Base-by-base conservation (phyloP, 2,797 vertebrate genomes). In the Poecilia wingei region DNA sequence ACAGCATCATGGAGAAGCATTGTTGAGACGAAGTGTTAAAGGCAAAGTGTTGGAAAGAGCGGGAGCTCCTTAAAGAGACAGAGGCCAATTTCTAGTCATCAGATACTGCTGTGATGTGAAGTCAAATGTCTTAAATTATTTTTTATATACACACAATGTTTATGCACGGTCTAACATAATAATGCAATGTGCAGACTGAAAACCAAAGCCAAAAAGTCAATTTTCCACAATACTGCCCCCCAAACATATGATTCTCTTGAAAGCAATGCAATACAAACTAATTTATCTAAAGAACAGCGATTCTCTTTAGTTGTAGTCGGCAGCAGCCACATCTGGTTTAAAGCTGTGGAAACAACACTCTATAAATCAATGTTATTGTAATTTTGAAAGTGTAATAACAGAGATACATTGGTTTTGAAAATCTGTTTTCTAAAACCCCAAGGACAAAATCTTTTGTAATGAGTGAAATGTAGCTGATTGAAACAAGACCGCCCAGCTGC, bases 401-500 rank as follows among this genome's bases (percentile, higher is more conserved):
- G 36, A 41, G 18, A 41, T 25, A 5, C 20, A 41, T 68, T 12
- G 3, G 64, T 41, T 68, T 41, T 25, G 6, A 41, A 68, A 68
- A 41, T 13, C 18, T 41, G 22, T 43, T 1, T 43, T n/a, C 43
- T 45, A 14, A 45, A 69, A 69, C 41, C n/a, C 22, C 6, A n/a
- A 0, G 10, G 25, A n/a, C 39, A 68, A 68, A 41, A 41, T 69
- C 22, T 43, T 69, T n/a, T 43, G 41, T n/a, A 69, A 69, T 69
- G 39, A 69, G 36, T 43, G 12, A 69, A 69, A 45, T 69, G n/a
- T n/a, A 69, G 4, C 22, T 69, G 36, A 82, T 81, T 78, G 3
- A 71, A 36, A 70, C 47, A 78, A 18, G 79, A 73, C 3, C 16
- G 33, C 18, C 69, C 10, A 77, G 73, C 76, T 71, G 16, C 66